Percentiles rank a stretch among this genome's conserved stretches.
These are phyloP conservation scores for Thymelicus sylvestris DNA, from an alignment of 2,888 invertebrate species.

Conservation along the genomic window DNA sequence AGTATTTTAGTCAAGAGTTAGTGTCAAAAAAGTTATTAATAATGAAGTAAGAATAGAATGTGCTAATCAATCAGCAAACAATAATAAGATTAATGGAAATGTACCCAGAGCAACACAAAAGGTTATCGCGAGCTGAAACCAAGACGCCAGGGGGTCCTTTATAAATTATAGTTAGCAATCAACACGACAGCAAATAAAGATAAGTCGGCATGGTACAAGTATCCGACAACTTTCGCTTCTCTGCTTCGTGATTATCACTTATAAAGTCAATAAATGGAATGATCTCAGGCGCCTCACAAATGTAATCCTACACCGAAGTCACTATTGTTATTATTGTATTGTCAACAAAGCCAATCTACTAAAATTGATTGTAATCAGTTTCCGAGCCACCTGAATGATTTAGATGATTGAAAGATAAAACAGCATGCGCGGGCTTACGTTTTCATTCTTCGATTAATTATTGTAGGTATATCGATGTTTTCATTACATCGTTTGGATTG, in stretches of 20 bases:
- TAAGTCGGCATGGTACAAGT: slow-evolving; percentile 19
- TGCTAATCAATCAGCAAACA: not conserved
- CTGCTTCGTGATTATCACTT: slow-evolving; percentile 44
- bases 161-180: slow-evolving; percentile 26
- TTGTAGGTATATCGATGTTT: no score
- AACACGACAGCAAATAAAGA: slow-evolving; percentile 28
- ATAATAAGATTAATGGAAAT: slow-evolving; percentile 11
- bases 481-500: slow-evolving; percentile 9
- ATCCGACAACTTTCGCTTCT: slow-evolving; percentile 52
- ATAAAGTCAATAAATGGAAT: slow-evolving; percentile 54
- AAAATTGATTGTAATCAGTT: slow-evolving; percentile 45
- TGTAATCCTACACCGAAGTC: not conserved
- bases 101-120: slow-evolving; percentile 5
- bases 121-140: slow-evolving; percentile 17
- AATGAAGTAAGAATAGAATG: no score
- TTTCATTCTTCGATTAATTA: no score
- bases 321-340: slow-evolving; percentile 17
- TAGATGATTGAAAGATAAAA: slow-evolving; percentile 43
- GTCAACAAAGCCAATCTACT: slow-evolving; percentile 41
- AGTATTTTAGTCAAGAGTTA: no score
- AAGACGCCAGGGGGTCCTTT: slow-evolving; percentile 6
- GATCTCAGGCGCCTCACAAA: slow-evolving; percentile 46
- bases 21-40: no score
- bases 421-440: slow-evolving; percentile 19
- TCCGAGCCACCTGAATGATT: slow-evolving; percentile 36